Percentiles rank a stretch among this genome's conserved stretches.
These are phyloP conservation scores for Daubentonia madagascariensis DNA, from an alignment of 2,113 vertebrate species.

Conservation along the genomic window DNA sequence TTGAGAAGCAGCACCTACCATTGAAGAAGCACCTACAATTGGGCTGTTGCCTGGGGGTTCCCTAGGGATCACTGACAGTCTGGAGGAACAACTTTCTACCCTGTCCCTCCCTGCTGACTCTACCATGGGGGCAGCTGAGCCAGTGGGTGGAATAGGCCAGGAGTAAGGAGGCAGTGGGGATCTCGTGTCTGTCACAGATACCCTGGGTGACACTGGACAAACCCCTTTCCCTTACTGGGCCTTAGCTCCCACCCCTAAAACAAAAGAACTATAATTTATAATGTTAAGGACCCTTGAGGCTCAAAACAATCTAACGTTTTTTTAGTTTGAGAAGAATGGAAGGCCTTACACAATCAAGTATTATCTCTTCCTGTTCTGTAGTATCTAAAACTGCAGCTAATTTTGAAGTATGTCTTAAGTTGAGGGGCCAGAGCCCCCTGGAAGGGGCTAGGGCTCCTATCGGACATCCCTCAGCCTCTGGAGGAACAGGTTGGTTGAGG, in stretches of 20 bases:
- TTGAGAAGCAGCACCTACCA: background rate
- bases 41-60: background rate
- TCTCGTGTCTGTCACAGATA: background rate
- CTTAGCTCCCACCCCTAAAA: background rate
- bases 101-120: background rate
- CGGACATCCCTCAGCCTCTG: background rate
- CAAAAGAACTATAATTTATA: no score
- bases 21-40: background rate
- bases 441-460: background rate
- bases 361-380: background rate
- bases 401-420: background rate
- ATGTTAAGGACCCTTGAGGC: background rate
- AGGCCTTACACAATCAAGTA: background rate
- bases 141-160: fast-evolving
- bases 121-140: background rate
- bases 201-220: fast-evolving
- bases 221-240: background rate
- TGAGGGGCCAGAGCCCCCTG: background rate
- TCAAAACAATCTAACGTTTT: background rate
- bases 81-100: background rate
- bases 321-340: background rate
- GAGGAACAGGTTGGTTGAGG: background rate
- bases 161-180: background rate
- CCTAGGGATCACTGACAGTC: background rate
- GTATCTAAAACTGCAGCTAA: background rate